Percentiles rank a stretch among this genome's conserved stretches.
Conservation (phyloP, 2,113 vertebrate genomes). For the Ciconia stormi region DNA sequence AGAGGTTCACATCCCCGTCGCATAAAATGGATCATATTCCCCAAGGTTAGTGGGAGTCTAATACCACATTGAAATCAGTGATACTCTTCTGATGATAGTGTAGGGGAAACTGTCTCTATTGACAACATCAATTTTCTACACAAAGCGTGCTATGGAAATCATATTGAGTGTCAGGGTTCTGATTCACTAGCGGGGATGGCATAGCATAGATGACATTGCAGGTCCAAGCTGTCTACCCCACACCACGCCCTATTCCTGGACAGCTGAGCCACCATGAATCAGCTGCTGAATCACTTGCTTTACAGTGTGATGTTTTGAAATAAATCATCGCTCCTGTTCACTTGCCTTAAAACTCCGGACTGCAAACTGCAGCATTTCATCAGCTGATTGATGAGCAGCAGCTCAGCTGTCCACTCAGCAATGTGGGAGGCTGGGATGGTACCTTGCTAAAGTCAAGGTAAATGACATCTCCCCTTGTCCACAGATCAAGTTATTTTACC, state of each 20-base stretch:
- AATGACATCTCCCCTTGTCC: too few relatives aligned
- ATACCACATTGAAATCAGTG: background rate
- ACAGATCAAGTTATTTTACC: too few relatives aligned
- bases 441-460: too few relatives aligned
- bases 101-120: background rate
- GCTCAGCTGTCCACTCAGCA: background rate
- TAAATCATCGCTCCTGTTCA: background rate
- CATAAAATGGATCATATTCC: background rate
- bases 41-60: background rate
- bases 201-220: background rate
- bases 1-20: background rate
- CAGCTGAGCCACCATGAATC: background rate
- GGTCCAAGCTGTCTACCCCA: background rate
- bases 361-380: background rate
- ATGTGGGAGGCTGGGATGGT: too few relatives aligned
- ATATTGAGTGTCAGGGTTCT: background rate
- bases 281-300: background rate
- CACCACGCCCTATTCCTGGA: background rate
- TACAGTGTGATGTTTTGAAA: background rate
- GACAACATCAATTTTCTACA: background rate
- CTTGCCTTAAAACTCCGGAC: background rate
- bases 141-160: background rate
- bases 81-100: background rate
- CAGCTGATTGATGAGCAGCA: background rate
- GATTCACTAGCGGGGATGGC: background rate